A percentile compares a stretch with the other conserved stretches of the same genome.
Evolutionary conservation across 2,888 invertebrate genomes (phyloP).

Genomic region (Orchestes rusci): DNA sequence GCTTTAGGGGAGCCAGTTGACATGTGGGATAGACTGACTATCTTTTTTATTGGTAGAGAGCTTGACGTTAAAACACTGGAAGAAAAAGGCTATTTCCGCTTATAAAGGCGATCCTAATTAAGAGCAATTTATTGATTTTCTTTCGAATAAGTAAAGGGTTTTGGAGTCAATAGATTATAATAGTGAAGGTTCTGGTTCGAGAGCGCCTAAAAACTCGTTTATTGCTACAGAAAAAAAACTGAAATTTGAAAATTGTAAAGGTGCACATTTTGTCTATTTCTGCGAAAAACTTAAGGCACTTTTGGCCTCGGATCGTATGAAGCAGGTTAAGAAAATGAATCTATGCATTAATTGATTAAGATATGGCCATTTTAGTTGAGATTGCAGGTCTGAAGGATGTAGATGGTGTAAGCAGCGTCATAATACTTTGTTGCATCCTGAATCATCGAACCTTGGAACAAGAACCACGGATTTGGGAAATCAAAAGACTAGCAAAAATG

Average conservation of each 20-base stretch:
- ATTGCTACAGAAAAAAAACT: background rate
- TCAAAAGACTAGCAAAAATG: too few species aligned
- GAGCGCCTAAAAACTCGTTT: background rate
- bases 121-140: conserved; percentile 2
- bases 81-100: background rate
- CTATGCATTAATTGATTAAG: conserved; percentile 4
- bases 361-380: background rate
- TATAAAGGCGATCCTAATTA: background rate
- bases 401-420: conserved; percentile 1
- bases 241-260: conserved; percentile 3
- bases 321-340: conserved; percentile 1
- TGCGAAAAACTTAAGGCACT: background rate
- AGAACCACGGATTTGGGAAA: too few species aligned
- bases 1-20: conserved; percentile 10
- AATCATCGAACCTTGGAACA: too few species aligned
- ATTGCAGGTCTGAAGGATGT: background rate
- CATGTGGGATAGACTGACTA: conserved; percentile 5
- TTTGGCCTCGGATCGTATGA: background rate
- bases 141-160: background rate
- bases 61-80: conserved; percentile 6
- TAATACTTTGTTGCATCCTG: conserved; percentile 3
- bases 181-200: too few species aligned
- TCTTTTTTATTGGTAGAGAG: conserved; percentile 4
- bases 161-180: background rate
- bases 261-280: conserved; percentile 5